Conservation (phyloP, 2,888 invertebrate species). For the Pseudanteris insignis region DNA sequence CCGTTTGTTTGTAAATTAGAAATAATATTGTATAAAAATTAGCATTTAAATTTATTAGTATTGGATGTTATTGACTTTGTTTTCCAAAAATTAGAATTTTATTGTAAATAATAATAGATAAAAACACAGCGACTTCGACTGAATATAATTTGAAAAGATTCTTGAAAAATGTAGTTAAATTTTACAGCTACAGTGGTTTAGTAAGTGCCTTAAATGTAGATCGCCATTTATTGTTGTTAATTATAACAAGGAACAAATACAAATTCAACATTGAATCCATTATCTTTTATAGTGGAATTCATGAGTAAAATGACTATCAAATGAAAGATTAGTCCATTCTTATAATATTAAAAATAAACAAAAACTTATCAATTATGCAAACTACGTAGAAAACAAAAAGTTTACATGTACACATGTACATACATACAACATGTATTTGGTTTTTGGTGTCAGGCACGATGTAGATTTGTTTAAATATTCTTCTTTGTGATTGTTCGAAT, state of each 20-base stretch:
- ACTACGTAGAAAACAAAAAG: too few species aligned
- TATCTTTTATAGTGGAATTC: too few species aligned
- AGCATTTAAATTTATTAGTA: conserved; percentile 17
- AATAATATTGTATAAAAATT: conserved; percentile 21
- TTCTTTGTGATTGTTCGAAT: too few species aligned
- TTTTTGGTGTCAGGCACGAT: too few species aligned
- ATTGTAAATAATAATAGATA: conserved; percentile 24
- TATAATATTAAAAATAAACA: too few species aligned
- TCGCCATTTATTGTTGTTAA: conserved; percentile 10
- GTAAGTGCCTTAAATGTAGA: conserved; percentile 14
- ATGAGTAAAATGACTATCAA: too few species aligned
- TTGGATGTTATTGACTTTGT: conserved; percentile 21
- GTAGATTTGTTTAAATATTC: too few species aligned
- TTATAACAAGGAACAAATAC: conserved; percentile 20
- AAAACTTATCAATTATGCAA: too few species aligned
- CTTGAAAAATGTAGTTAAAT: conserved; percentile 15
- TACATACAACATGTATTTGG: too few species aligned
- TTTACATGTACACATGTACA: too few species aligned
- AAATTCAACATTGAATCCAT: too few species aligned
- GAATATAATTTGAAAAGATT: conserved; percentile 14
- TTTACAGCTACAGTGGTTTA: conserved; percentile 9
- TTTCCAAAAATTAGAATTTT: conserved; percentile 31
- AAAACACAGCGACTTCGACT: conserved; percentile 18
- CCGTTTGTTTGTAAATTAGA: conserved; percentile 26
- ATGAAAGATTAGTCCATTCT: too few species aligned